phyloP scores from a whole-genome alignment of 2,888 invertebrate genomes.

The Danaus chrysippus region DNA sequence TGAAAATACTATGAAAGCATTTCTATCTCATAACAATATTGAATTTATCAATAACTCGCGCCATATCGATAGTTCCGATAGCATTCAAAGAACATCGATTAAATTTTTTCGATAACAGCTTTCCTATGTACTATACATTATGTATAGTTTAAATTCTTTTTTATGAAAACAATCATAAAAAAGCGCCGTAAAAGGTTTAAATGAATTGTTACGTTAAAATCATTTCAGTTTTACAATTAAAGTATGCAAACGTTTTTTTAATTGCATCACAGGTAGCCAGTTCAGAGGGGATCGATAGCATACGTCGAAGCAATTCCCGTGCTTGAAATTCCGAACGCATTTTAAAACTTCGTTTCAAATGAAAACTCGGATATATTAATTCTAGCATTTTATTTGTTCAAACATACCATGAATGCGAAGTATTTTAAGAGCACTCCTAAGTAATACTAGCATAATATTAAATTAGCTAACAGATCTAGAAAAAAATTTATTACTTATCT shows the following conservation, averaged over 20 bases:
- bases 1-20: too few species aligned
- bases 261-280: not conserved
- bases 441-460: not conserved
- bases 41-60: too few species aligned
- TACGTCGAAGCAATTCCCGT: conserved; percentile 29
- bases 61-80: too few species aligned
- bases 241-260: conserved; percentile 6
- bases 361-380: conserved; percentile 29
- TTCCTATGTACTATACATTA: too few species aligned
- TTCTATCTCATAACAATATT: too few species aligned
- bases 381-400: conserved; percentile 10
- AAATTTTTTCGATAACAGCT: too few species aligned
- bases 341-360: conserved; percentile 33
- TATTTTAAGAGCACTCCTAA: conserved; percentile 20
- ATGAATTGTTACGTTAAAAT: not conserved
- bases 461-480: not conserved
- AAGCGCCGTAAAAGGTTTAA: not conserved
- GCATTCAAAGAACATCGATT: too few species aligned
- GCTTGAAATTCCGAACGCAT: conserved; percentile 29
- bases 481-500: not conserved
- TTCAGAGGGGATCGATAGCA: not conserved
- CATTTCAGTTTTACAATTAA: conserved; percentile 4
- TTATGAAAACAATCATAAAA: too few species aligned
- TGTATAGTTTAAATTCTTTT: too few species aligned
- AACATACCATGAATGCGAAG: conserved; percentile 24